A percentile compares a stretch with the other conserved stretches of the same genome.
Evolutionary conservation across 92 coral and sea anemone genomes (phyloP).

Genomic region (Palythoa grandiflora): DNA sequence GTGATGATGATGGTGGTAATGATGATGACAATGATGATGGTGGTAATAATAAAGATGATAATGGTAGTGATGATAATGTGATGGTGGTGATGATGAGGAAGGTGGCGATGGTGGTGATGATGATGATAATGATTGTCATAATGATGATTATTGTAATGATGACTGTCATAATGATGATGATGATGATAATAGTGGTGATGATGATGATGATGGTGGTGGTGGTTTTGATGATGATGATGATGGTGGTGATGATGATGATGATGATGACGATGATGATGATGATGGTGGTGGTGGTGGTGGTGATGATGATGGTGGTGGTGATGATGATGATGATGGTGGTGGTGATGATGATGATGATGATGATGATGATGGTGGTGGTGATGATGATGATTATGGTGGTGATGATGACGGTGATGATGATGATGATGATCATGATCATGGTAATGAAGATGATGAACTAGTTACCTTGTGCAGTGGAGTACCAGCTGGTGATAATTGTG

Average conservation of each 20-base stretch:
- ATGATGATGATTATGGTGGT: neutral
- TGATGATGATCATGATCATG: neutral
- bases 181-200: too few species aligned
- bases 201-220: neutral
- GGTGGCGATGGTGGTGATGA: too few species aligned
- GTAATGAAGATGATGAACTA: too few species aligned
- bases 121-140: neutral
- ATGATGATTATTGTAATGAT: neutral
- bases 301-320: neutral
- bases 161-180: too few species aligned
- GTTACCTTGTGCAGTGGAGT: constrained; percentile 79
- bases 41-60: neutral
- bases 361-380: neutral
- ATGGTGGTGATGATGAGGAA: too few species aligned
- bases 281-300: neutral
- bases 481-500: constrained; percentile 60
- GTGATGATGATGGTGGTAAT: neutral
- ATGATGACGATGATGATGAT: neutral
- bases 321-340: neutral
- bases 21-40: neutral
- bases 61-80: neutral
- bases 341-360: neutral
- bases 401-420: neutral
- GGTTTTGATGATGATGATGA: neutral
- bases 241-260: neutral